These are phyloP conservation scores for Lacerta bilineata DNA, from an alignment of 2,797 vertebrate species.

Conservation along the genomic window DNA sequence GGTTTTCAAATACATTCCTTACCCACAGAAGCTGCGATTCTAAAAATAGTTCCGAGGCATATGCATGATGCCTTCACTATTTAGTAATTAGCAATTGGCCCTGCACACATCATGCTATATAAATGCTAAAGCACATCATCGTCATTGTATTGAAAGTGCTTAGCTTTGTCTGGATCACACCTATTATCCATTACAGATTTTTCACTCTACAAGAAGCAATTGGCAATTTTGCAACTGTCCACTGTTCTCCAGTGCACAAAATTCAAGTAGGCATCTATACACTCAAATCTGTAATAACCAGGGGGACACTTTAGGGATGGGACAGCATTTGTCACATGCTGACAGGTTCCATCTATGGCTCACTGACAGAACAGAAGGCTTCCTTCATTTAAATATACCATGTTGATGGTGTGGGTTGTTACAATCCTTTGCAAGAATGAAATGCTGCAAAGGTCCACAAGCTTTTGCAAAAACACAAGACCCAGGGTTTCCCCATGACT, in stretches of 20 bases:
- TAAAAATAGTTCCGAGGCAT: not conserved
- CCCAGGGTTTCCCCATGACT: not conserved
- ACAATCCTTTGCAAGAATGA: not conserved
- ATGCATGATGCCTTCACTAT: not conserved
- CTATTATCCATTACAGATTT: not conserved
- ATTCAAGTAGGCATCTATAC: constrained; percentile 7
- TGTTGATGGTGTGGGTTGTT: not conserved
- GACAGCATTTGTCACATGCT: constrained; percentile 2
- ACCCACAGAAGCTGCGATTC: not conserved
- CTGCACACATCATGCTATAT: not conserved
- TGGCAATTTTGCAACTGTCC: not conserved
- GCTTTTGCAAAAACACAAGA: not conserved
- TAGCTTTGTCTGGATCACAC: not conserved
- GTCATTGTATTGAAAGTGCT: too few relatives aligned
- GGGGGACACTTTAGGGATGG: not conserved
- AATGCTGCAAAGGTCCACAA: not conserved
- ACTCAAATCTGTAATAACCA: not conserved
- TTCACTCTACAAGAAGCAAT: not conserved
- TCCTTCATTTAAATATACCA: constrained; percentile 21
- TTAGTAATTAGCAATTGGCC: not conserved
- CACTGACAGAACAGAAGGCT: not conserved
- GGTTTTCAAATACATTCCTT: not conserved
- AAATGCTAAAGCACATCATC: not conserved
- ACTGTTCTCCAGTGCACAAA: not conserved
- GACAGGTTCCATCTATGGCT: not conserved